Base-by-base conservation (phyloP, 2,797 vertebrate genomes). In the Acanthurus tractus region DNA sequence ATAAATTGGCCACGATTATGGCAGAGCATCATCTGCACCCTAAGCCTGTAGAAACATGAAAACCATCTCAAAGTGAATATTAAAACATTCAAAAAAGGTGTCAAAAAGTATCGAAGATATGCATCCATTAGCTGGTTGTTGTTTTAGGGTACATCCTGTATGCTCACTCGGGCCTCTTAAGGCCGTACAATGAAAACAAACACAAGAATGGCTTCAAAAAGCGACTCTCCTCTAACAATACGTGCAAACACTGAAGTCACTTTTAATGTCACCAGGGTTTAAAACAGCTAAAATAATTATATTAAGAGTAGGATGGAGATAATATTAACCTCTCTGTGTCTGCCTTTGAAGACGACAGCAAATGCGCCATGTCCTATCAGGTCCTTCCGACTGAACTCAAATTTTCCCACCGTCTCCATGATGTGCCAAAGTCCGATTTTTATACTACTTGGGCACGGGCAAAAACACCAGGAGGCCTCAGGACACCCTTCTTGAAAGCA, bases 371-470 rank as follows among this genome's bases (percentile, higher is more conserved):
- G 98, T 71, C 98, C 98, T 86, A 99, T 96, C 56, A 99, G 89
- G 89, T 99, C 98, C 92, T 99, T 99, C 81, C 97, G 95, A 82
- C 96, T 98, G 94, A 99, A 99, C 95, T 99, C 98, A 89, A 99
- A 99, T 91, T 96, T 97, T 57, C 98, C 98, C 82, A 99, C 97
- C 8, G 96, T 95, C 95, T 99, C 98, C 96, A 98, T 97, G 0
- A 70, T 63, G 53, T 25, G 34, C 23, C 46, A 11, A 65, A 54
- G 64, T 74, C 8, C 14, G 68, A 2, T 48, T 70, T 68, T 68
- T 29, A 5, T 22, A 6, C 83, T 83, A 92, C 83, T 89, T 61
- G 10, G 67, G 78, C 61, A 70, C 44, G 82, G 75, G 70, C n/a
- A 46, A 69, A 13, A 36, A 40, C 76, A 63, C 56, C 72, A 75